These are phyloP conservation scores for Passer montanus DNA, from an alignment of 2,113 vertebrate genomes.

Conservation along the genomic window DNA sequence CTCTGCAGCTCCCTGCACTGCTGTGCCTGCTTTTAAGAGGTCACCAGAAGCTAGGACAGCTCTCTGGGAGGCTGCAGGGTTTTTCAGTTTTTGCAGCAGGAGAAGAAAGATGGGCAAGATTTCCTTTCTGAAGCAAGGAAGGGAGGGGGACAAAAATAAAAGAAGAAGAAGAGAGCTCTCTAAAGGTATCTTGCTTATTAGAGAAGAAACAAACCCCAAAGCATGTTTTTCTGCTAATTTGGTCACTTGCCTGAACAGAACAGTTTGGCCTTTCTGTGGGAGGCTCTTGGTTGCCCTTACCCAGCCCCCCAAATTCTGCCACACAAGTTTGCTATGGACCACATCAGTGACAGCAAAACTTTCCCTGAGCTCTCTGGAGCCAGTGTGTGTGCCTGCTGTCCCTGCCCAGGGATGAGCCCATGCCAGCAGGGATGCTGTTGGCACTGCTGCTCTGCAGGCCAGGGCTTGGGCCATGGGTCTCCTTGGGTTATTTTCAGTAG, in stretches of 20 bases:
- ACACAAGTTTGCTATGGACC: background rate
- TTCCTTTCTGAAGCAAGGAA: background rate
- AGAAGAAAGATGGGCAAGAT: background rate
- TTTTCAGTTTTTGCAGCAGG: background rate
- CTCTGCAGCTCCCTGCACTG: background rate
- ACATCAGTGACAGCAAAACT: background rate
- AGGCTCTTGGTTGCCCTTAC: background rate
- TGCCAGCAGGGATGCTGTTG: background rate
- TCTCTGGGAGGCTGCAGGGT: background rate
- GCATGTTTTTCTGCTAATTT: background rate
- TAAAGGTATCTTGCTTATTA: background rate
- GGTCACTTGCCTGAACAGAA: background rate
- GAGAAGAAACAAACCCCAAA: background rate
- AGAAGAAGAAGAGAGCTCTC: background rate
- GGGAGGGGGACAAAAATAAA: fast-evolving
- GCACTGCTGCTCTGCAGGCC: background rate
- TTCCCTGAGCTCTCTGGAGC: background rate
- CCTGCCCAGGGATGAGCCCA: background rate
- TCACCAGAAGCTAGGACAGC: background rate
- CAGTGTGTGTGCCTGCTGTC: background rate
- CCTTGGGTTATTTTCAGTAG: background rate
- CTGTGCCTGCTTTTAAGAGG: background rate
- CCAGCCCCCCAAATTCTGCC: background rate
- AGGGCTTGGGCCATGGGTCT: background rate
- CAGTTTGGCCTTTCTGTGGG: background rate